phyloP scores from a whole-genome alignment of 1,140 invertebrate genomes.

The Steinernema feltiae region DNA sequence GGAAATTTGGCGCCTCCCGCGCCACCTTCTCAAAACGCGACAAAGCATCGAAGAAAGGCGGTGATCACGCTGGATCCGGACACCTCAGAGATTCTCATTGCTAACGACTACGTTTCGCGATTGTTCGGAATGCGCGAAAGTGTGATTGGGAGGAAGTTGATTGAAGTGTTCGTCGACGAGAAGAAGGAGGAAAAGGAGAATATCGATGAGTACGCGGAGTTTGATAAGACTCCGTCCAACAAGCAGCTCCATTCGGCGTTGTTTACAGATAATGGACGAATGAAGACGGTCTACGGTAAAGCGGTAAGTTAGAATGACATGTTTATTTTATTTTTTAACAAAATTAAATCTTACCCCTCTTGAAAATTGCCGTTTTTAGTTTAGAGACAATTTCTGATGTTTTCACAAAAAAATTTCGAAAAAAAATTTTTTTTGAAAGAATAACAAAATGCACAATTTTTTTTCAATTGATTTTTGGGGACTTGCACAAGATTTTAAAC shows the following conservation, averaged over 20 bases:
- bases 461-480: too few relatives aligned
- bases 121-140: neutral
- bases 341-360: neutral
- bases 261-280: neutral
- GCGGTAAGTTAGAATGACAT: neutral
- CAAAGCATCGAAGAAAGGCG: neutral
- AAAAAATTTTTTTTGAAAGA: too few relatives aligned
- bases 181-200: slow-evolving; percentile 9
- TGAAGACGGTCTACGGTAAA: slow-evolving; percentile 5
- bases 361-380: too few relatives aligned
- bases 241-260: neutral
- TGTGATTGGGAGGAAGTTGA: neutral
- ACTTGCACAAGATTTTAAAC: too few relatives aligned
- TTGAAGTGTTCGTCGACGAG: neutral
- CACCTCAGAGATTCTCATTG: neutral
- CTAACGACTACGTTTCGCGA: neutral
- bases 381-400: too few relatives aligned
- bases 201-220: neutral
- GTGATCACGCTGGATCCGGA: neutral
- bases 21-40: neutral
- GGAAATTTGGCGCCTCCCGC: neutral
- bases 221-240: neutral
- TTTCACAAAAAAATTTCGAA: too few relatives aligned
- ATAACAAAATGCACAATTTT: too few relatives aligned
- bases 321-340: too few relatives aligned